A percentile compares a stretch with the other conserved stretches of the same genome.
phyloP scores from a whole-genome alignment of 2,797 vertebrate genomes.

The Chaetodon trifasciatus region DNA sequence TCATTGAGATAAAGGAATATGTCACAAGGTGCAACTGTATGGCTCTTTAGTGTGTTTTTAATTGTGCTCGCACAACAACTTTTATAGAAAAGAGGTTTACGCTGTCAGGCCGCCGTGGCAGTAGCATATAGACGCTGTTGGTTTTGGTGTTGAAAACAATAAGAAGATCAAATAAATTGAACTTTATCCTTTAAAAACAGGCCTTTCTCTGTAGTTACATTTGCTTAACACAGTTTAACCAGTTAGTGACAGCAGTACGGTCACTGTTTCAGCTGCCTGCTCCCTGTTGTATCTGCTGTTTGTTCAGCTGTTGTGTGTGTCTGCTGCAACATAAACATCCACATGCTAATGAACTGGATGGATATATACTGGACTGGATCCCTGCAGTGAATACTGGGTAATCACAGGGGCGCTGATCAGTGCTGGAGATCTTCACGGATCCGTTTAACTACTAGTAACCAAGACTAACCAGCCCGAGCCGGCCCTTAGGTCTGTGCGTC shows the following conservation, averaged over 20 bases:
- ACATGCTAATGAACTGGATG: background rate
- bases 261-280: background rate
- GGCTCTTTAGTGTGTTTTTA: slow-evolving; percentile 9
- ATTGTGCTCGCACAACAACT: background rate
- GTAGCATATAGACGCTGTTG: background rate
- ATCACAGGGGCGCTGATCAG: background rate
- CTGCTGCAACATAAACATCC: background rate
- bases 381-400: background rate
- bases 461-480: background rate
- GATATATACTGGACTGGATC: background rate
- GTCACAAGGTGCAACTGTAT: background rate
- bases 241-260: background rate
- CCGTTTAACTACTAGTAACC: background rate
- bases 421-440: background rate
- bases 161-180: background rate
- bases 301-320: background rate
- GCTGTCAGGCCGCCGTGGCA: no score
- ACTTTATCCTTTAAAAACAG: background rate
- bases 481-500: no score
- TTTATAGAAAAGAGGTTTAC: no score
- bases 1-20: slow-evolving; percentile 24
- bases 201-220: background rate
- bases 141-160: background rate
- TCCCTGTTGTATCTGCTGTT: background rate
- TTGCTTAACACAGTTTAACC: background rate